phyloP scores from a whole-genome alignment of 2,888 invertebrate genomes.

The Cosmia pyralina region DNA sequence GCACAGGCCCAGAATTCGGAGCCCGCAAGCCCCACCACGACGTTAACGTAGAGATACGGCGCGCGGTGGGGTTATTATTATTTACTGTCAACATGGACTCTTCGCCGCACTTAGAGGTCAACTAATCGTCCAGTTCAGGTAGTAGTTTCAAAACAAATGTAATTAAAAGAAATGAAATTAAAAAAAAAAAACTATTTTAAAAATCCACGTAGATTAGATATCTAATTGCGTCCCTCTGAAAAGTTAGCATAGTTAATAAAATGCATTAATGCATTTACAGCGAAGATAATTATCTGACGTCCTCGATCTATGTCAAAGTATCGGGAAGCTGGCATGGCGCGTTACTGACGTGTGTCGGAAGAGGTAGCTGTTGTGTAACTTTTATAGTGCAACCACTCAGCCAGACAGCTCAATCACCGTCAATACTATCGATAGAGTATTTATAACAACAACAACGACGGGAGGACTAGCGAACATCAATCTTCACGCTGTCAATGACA shows the following conservation, averaged over 20 bases:
- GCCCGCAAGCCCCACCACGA: too few relatives aligned
- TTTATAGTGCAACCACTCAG: conserved; percentile 1
- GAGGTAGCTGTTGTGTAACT: conserved; percentile 6
- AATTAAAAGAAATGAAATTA: background rate
- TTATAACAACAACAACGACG: conserved; percentile 11
- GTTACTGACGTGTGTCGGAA: conserved; percentile 16
- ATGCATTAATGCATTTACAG: background rate
- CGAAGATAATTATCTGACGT: background rate
- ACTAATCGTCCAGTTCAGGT: too few relatives aligned
- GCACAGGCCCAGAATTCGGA: too few relatives aligned
- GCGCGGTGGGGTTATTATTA: too few relatives aligned
- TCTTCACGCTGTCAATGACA: conserved; percentile 18
- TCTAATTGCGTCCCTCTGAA: background rate
- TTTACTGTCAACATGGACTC: too few relatives aligned
- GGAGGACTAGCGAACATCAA: background rate
- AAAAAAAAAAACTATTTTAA: too few relatives aligned
- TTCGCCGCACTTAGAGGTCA: too few relatives aligned
- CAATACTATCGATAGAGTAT: background rate
- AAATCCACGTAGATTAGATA: background rate
- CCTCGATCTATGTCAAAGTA: conserved; percentile 27
- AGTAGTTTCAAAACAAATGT: background rate
- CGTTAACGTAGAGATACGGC: too few relatives aligned
- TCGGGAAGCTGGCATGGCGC: background rate
- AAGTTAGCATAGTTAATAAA: background rate
- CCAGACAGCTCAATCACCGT: conserved; percentile 8